These are phyloP conservation scores for Eunapius fragilis DNA, from an alignment of 37 sponge, comb jelly and placozoan species.

Conservation along the genomic window DNA sequence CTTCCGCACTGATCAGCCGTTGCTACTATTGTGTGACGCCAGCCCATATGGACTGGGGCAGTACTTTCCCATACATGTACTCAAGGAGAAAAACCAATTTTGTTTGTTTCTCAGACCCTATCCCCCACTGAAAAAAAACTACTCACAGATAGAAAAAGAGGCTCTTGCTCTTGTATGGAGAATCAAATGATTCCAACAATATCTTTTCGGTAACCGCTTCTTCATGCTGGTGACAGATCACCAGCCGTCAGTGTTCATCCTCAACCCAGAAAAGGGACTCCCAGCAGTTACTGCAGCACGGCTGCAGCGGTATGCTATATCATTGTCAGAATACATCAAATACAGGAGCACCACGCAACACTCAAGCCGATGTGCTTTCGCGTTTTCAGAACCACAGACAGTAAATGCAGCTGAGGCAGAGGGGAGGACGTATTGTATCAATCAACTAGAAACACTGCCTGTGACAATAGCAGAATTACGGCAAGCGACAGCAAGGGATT, in stretches of 20 bases:
- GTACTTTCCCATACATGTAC: slow-evolving; percentile 27
- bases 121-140: slow-evolving; percentile 15
- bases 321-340: slow-evolving; percentile 18
- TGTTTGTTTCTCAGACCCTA: slow-evolving; percentile 33
- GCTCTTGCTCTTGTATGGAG: slow-evolving; percentile 25
- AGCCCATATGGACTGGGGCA: slow-evolving; percentile 23
- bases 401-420: background rate
- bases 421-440: no score
- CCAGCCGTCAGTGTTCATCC: slow-evolving; percentile 24
- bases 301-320: slow-evolving; percentile 25
- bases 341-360: slow-evolving; percentile 36
- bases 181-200: slow-evolving; percentile 29
- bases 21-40: background rate
- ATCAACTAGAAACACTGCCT: slow-evolving; percentile 1
- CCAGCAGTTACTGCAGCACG: slow-evolving; percentile 29
- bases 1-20: background rate
- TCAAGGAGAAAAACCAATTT: slow-evolving; percentile 44
- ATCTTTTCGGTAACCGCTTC: slow-evolving; percentile 9
- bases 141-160: slow-evolving; percentile 43
- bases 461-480: slow-evolving; percentile 11
- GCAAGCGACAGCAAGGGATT: slow-evolving; percentile 14
- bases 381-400: slow-evolving; percentile 1
- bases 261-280: background rate
- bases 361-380: slow-evolving; percentile 57
- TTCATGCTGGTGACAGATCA: slow-evolving; percentile 27